Base-by-base conservation (phyloP, 2,888 invertebrate genomes). In the Orchesella flavescens region DNA sequence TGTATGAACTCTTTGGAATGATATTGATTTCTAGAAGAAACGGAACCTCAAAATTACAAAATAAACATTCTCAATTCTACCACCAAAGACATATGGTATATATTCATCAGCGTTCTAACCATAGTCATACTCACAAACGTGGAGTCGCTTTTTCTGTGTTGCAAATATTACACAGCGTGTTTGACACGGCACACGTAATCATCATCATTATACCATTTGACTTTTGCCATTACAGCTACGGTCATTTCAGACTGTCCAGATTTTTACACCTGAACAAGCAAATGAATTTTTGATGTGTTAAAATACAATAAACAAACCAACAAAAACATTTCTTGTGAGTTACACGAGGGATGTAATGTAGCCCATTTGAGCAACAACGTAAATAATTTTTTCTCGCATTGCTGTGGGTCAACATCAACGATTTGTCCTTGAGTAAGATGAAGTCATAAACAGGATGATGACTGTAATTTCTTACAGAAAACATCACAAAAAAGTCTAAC, bases 361-460 rank as follows among this genome's bases (percentile, higher is more conserved):
- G n/a, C n/a, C 68, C 46, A 53, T 69, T 69, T 46, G 57, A 44
- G 23, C 17, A 5, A 15, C 75, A 66, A n/a, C 34, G 34, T 34
- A 34, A 2, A 34, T 34, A 34, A 34, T 34, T 4, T 34, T 34
- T 34, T 7, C 7, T 2, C 34, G 7, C 7, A 34, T 34, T 34
- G 71, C 63, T 78, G 46, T 34, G 17, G 65, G 53, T 66, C 55
- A 53, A 61, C 79, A 72, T 65, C 65, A 72, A 43, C 72, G 72
- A 79, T 72, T 79, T 79, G 79, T 79, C 79, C 79, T 79, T 79
- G 79, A 55, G 55, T 49, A 65, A 72, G 53, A 66, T 79, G 65
- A 79, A 79, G 79, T 79, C 72, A 79, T 72, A 72, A 79, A 72
- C 44, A 44, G 43, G 21, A 55, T 66, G 75, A 74, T 75, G 57